A percentile compares a stretch with the other conserved stretches of the same genome.
These are phyloP conservation scores for Cichladusa arquata DNA, from an alignment of 2,113 vertebrate genomes.

Conservation along the genomic window DNA sequence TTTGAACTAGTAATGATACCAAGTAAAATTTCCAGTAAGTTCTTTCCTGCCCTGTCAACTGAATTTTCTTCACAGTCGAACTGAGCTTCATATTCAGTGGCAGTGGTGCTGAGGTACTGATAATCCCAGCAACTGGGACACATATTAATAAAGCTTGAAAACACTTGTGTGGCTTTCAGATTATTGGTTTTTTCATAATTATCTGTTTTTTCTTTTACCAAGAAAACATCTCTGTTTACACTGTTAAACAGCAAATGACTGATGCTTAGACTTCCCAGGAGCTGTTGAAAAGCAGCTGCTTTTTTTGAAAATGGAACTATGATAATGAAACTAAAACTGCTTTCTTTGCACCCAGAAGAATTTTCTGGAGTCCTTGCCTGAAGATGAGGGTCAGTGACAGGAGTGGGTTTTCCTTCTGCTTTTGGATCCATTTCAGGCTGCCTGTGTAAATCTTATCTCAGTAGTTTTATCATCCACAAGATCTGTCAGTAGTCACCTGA, in stretches of 20 bases:
- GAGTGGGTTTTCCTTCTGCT: not conserved
- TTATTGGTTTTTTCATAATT: not conserved
- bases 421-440: not conserved
- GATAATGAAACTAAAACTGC: not conserved
- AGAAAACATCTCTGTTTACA: not conserved
- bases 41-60: not conserved
- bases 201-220: not conserved
- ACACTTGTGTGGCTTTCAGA: not conserved
- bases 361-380: not conserved
- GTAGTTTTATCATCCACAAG: not conserved
- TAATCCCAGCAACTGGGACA: not conserved
- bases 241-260: not conserved
- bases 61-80: conserved; percentile 1
- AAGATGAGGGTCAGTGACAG: not conserved
- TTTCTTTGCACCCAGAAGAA: not conserved
- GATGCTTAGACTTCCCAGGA: not conserved
- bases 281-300: not conserved
- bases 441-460: not conserved
- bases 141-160: not conserved
- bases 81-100: not conserved
- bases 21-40: conserved; percentile 19
- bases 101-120: not conserved
- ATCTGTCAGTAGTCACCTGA: not conserved
- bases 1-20: conserved; percentile 41
- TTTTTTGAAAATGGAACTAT: not conserved